phyloP scores from a whole-genome alignment of 2,888 invertebrate genomes.

The Bedellia somnulentella region DNA sequence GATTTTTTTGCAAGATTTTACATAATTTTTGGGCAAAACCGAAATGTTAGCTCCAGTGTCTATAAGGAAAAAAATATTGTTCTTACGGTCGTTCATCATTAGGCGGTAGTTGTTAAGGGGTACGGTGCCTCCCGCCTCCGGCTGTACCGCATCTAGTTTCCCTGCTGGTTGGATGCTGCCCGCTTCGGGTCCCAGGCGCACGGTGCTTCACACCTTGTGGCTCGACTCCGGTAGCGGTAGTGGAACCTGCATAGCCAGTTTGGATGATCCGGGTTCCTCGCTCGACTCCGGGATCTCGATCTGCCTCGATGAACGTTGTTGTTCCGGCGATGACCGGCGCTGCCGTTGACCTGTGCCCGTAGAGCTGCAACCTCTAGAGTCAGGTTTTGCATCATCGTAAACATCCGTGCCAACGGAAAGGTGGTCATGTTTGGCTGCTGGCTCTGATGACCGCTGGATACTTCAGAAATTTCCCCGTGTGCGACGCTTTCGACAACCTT shows the following conservation, averaged over 20 bases:
- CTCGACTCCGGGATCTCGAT: neutral
- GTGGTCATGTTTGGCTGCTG: neutral
- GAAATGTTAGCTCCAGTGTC: constrained; percentile 7
- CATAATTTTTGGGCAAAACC: constrained; percentile 2
- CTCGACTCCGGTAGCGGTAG: neutral
- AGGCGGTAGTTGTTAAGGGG: constrained; percentile 3
- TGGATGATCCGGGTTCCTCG: neutral
- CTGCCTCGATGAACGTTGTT: neutral
- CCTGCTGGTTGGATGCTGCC: constrained; percentile 2
- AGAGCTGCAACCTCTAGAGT: neutral
- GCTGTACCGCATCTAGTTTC: constrained; percentile 2
- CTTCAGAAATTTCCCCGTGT: neutral
- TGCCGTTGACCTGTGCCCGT: too few species aligned
- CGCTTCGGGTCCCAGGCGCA: constrained; percentile 6
- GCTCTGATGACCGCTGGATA: too few species aligned
- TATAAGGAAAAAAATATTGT: constrained; percentile 4
- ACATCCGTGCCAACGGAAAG: neutral
- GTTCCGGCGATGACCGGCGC: neutral
- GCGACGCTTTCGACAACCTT: constrained; percentile 2
- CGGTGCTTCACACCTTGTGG: neutral
- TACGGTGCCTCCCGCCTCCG: constrained; percentile 3
- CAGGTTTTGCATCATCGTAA: neutral
- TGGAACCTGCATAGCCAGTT: constrained; percentile 6
- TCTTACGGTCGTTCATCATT: constrained; percentile 1
- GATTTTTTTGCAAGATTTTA: too few species aligned